A percentile compares a stretch with the other conserved stretches of the same genome.
Conservation (phyloP, 2,888 invertebrate genomes). For the Serripes groenlandicus region DNA sequence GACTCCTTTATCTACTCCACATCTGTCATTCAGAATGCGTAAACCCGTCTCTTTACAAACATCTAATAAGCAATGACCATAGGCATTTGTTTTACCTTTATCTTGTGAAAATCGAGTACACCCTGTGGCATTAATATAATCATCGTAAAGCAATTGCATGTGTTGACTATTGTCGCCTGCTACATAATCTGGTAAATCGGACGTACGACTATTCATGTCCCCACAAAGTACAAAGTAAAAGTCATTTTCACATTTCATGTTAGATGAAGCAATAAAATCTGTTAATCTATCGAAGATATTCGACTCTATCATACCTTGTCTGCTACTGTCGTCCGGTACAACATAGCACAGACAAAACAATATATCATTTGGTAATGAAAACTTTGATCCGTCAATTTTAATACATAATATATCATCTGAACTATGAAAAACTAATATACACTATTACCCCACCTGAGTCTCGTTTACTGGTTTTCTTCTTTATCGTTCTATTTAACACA, state of each 20-base stretch:
- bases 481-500: too few species aligned
- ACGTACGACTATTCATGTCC: background rate
- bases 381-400: background rate
- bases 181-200: constrained; percentile 7
- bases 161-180: background rate
- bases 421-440: too few species aligned
- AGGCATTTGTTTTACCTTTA: background rate
- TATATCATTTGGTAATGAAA: constrained; percentile 5
- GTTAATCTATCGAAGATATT: constrained; percentile 15
- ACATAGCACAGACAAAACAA: constrained; percentile 26
- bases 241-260: too few species aligned
- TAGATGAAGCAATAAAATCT: background rate
- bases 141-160: constrained; percentile 22
- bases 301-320: constrained; percentile 15
- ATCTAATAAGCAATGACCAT: constrained; percentile 18
- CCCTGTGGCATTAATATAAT: background rate
- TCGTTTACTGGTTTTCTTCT: background rate
- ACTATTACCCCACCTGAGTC: background rate
- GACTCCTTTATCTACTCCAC: constrained; percentile 4
- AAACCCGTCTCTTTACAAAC: constrained; percentile 29
- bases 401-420: constrained; percentile 30
- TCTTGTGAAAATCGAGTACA: constrained; percentile 22
- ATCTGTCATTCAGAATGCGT: constrained; percentile 26
- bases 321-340: constrained; percentile 9
- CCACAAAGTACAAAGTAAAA: too few species aligned